Evolutionary conservation across 2,888 invertebrate genomes (phyloP).

Genomic region (Ormyrus nitidulus): DNA sequence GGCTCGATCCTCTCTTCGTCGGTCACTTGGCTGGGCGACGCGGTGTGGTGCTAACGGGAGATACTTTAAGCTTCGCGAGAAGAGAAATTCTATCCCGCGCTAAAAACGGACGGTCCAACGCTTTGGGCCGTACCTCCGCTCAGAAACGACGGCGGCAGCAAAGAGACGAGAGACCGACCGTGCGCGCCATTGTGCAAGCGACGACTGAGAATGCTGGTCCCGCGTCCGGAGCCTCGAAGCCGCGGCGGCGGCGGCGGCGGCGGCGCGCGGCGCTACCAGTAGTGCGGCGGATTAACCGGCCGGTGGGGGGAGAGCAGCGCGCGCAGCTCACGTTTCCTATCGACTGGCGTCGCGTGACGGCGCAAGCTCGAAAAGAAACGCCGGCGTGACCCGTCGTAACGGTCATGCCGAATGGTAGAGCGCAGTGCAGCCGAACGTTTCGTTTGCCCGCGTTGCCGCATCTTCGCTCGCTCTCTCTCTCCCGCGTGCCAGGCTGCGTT

Average conservation of each 20-base stretch:
- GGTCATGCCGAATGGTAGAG: too few species aligned
- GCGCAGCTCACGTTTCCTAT: conserved; percentile 1
- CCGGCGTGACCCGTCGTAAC: background rate
- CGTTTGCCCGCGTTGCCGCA: too few species aligned
- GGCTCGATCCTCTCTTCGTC: background rate
- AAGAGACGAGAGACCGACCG: conserved; percentile 61
- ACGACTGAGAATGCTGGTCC: conserved; percentile 64
- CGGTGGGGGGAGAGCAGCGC: background rate
- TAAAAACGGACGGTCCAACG: conserved; percentile 70
- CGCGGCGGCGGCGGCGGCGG: conserved; percentile 24
- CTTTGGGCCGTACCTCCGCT: conserved; percentile 72
- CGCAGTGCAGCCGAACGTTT: too few species aligned
- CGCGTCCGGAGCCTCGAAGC: conserved; percentile 4
- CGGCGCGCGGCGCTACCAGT: conserved; percentile 14
- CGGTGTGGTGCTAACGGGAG: background rate
- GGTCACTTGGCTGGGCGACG: conserved; percentile 1
- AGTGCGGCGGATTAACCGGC: background rate
- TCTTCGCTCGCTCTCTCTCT: background rate
- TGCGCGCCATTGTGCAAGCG: conserved; percentile 72
- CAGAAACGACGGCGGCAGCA: conserved; percentile 72
- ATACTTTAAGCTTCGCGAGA: background rate
- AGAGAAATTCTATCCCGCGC: conserved; percentile 62
- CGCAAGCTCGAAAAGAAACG: background rate
- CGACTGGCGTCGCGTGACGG: conserved; percentile 35
- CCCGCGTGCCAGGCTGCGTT: background rate